Percentiles rank a stretch among this genome's conserved stretches.
Evolutionary conservation across 2,113 vertebrate species (phyloP).

Genomic region (Amazona guildingii): DNA sequence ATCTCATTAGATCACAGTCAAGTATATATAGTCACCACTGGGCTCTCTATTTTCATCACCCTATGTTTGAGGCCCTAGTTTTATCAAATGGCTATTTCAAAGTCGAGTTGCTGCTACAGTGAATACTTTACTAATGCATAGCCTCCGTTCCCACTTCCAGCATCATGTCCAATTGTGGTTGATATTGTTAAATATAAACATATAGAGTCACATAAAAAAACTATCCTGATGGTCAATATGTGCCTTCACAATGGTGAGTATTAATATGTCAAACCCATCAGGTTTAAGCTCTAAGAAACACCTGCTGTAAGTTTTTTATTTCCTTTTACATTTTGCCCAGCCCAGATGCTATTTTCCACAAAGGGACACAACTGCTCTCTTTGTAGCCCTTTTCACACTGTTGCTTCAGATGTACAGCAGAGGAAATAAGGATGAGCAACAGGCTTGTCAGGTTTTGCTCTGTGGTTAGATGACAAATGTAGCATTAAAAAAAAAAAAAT

Average conservation of each 20-base stretch:
- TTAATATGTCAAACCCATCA: neutral
- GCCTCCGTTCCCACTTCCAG: neutral
- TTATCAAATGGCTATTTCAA: neutral
- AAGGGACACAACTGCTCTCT: neutral
- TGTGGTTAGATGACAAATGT: neutral
- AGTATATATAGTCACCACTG: neutral
- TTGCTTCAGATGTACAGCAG: neutral
- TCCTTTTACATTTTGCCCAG: neutral
- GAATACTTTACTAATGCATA: neutral
- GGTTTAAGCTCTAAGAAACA: neutral
- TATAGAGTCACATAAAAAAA: rapidly evolving
- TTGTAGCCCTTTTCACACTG: neutral
- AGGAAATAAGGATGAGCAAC: neutral
- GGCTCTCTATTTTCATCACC: neutral
- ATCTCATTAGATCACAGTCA: neutral
- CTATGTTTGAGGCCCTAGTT: neutral
- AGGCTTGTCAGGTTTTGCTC: neutral
- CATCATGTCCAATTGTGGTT: neutral
- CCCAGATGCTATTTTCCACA: neutral
- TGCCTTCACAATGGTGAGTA: neutral
- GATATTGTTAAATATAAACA: neutral
- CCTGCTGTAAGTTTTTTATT: neutral
- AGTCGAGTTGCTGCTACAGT: neutral
- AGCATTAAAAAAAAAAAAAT: neutral
- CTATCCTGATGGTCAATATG: neutral